Evolutionary conservation across 2,797 vertebrate genomes (phyloP), one percentile per base, ranked within the genome.

Genomic region (Thaleichthys pacificus): DNA sequence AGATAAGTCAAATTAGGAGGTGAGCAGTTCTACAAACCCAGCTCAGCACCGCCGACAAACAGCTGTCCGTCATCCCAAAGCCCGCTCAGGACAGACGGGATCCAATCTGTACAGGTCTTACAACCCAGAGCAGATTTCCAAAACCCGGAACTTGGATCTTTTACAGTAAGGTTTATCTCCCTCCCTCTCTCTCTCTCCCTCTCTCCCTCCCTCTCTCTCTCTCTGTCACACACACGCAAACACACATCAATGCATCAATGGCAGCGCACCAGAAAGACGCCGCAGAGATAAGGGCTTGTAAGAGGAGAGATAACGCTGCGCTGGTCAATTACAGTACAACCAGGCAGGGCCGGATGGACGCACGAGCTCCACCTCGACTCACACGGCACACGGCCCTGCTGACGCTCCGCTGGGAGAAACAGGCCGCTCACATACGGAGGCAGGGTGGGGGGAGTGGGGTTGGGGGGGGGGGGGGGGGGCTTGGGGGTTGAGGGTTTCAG

Each of bases 1-100:
- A 77, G 64, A 49, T 69, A 32, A 80, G 68, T 56, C 61, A 75
- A 61, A 51, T 68, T 73, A 64, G 71, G 66, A 72, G 68, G 12
- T 17, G 57, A 51, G 15, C 47, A 32, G 54, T 32, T 32, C 4
- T 5, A 32, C 32, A 32, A 32, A 79, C 61, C 28, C 38, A 58
- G 30, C 57, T 28, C 47, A 32, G 26, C 26, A 32, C 54, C 26
- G 3, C 24, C 11, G 49, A 12, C 78, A 78, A 71, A 78, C 73
- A 66, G 68, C 66, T 67, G 71, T 73, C 42, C 42, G 73, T 78
- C 72, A 76, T 61, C 26, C 35, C 3, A 22, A 61, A 28, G 61
- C 24, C 3, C 14, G 62, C 58, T 69, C 32, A 49, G 66, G 42
- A 62, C 22, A 54, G 66, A 30, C 49, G 12, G 24, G 7, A 17